A percentile compares a stretch with the other conserved stretches of the same genome.
phyloP scores from a whole-genome alignment of 2,113 vertebrate species.

The Pogona vitticeps region DNA sequence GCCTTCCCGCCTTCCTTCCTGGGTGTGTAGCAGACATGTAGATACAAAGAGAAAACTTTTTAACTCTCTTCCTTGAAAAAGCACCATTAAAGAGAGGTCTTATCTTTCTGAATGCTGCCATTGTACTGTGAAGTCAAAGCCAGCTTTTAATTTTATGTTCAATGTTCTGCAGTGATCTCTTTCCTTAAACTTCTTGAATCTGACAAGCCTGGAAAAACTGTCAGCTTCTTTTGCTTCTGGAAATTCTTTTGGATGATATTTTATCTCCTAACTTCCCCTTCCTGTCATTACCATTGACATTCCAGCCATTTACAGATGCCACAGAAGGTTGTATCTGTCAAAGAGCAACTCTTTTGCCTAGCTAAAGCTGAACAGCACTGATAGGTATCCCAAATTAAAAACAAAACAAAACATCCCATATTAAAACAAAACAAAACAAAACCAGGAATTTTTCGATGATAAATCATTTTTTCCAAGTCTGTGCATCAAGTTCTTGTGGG shows the following conservation, averaged over 20 bases:
- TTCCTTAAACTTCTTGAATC: background rate
- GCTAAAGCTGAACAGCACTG: background rate
- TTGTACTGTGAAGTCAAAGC: background rate
- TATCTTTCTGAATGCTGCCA: background rate
- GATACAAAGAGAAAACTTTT: background rate
- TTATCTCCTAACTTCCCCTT: no score
- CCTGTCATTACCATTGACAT: background rate
- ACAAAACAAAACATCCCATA: no score
- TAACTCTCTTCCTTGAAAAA: background rate
- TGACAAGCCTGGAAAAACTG: background rate
- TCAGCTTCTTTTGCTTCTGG: background rate
- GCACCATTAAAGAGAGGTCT: background rate
- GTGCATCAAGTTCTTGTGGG: no score
- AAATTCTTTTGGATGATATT: background rate
- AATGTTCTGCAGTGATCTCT: no score
- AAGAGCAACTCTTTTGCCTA: background rate
- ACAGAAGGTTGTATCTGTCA: background rate
- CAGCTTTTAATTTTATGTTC: background rate
- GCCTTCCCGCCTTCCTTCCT: background rate
- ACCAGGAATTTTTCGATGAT: no score
- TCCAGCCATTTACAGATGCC: background rate
- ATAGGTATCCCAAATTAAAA: no score
- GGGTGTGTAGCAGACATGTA: background rate
- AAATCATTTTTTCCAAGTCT: no score
- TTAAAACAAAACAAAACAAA: no score